These are phyloP conservation scores for Ennomos erosarius DNA, from an alignment of 2,888 invertebrate species.

Conservation along the genomic window DNA sequence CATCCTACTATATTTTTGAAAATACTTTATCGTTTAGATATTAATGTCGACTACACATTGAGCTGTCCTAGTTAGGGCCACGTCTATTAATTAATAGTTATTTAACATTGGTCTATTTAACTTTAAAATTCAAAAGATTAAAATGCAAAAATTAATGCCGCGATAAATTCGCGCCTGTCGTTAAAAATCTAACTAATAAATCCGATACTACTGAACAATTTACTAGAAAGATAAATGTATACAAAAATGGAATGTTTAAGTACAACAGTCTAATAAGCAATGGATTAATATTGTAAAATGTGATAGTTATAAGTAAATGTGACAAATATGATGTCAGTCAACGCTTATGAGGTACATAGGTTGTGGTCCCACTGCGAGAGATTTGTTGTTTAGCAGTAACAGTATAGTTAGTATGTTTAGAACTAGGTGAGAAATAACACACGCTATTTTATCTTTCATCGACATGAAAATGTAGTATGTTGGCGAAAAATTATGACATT, in stretches of 20 bases:
- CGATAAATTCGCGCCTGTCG: constrained; percentile 52
- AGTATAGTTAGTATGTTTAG: constrained; percentile 4
- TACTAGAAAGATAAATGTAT: constrained; percentile 67
- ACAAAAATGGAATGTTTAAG: constrained; percentile 82
- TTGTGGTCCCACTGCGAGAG: constrained; percentile 51
- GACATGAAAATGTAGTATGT: neutral
- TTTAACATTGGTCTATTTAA: constrained; percentile 52
- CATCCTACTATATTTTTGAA: constrained; percentile 75
- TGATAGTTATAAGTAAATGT: constrained; percentile 57
- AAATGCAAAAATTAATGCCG: constrained; percentile 67
- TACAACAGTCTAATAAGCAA: constrained; percentile 80
- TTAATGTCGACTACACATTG: constrained; percentile 75
- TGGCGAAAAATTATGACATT: constrained; percentile 4
- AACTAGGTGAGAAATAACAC: constrained; percentile 2
- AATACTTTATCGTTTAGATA: constrained; percentile 66
- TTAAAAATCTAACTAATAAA: constrained; percentile 70
- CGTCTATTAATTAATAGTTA: constrained; percentile 49
- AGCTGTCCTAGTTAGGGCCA: constrained; percentile 80
- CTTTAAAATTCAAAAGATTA: constrained; percentile 59
- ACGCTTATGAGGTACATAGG: constrained; percentile 64
- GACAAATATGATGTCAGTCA: constrained; percentile 77
- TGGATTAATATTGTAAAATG: constrained; percentile 55
- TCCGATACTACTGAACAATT: constrained; percentile 59
- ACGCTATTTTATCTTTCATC: constrained; percentile 4
- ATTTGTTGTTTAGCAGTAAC: constrained; percentile 28